These are phyloP conservation scores for Dryobotodes eremita DNA, from an alignment of 2,888 invertebrate species.

Conservation along the genomic window DNA sequence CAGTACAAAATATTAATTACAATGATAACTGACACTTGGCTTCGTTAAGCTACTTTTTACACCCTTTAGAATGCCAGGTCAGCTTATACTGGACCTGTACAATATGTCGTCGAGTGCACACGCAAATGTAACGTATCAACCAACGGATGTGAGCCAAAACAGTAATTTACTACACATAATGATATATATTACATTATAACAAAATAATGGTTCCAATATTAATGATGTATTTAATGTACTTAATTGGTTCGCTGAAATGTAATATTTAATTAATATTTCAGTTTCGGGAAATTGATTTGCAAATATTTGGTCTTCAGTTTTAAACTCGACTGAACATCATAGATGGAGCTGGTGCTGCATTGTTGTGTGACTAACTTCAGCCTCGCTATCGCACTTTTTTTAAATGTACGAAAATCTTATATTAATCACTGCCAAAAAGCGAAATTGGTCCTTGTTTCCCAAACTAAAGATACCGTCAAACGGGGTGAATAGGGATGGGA, in stretches of 20 bases:
- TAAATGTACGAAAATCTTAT: background rate
- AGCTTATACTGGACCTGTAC: no score
- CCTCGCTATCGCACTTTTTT: background rate
- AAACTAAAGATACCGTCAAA: no score
- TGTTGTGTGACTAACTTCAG: background rate
- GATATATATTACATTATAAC: slow-evolving; percentile 4
- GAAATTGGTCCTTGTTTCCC: background rate
- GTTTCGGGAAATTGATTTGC: slow-evolving; percentile 19
- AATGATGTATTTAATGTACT: slow-evolving; percentile 20
- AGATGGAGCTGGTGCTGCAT: no score
- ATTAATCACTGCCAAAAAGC: background rate
- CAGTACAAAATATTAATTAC: background rate
- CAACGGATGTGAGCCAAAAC: slow-evolving; percentile 27
- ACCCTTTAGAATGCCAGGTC: background rate
- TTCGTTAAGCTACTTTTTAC: background rate
- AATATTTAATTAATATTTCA: slow-evolving; percentile 24
- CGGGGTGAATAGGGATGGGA: no score
- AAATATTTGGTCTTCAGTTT: background rate
- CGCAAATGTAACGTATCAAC: slow-evolving; percentile 25
- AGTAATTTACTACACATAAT: slow-evolving; percentile 39
- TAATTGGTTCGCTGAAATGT: slow-evolving; percentile 6
- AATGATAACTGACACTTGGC: no score
- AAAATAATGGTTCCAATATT: slow-evolving; percentile 23
- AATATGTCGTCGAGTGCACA: background rate
- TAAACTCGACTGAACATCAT: background rate